A percentile compares a stretch with the other conserved stretches of the same genome.
These are phyloP conservation scores for Euwallacea fornicatus DNA, from an alignment of 1,140 invertebrate species.

Conservation along the genomic window DNA sequence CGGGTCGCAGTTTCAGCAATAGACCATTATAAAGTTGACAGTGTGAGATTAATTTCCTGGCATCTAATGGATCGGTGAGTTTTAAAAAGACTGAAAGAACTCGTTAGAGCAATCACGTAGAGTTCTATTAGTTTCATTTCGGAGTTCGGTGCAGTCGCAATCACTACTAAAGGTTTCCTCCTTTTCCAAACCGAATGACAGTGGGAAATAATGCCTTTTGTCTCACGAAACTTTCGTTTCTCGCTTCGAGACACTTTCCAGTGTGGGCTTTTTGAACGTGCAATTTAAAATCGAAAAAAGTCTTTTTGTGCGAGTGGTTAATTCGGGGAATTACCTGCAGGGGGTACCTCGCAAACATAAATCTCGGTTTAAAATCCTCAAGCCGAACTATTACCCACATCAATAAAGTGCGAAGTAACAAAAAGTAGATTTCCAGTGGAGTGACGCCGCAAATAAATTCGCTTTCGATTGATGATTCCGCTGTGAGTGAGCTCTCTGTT, in stretches of 20 bases:
- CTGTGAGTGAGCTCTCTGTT: background rate
- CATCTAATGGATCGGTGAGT: conserved; percentile 19
- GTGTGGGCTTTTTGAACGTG: background rate
- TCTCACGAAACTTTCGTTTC: conserved; percentile 17
- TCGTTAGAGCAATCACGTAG: conserved; percentile 31
- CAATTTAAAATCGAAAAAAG: background rate
- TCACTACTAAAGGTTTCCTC: conserved; percentile 31
- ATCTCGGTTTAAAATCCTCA: conserved; percentile 25
- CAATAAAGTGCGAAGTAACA: conserved; percentile 25
- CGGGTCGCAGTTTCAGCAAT: conserved; percentile 1
- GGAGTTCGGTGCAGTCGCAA: conserved; percentile 28
- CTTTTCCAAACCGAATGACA: conserved; percentile 31
- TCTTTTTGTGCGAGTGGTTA: background rate
- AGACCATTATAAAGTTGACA: conserved; percentile 18
- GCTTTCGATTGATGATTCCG: conserved; percentile 19
- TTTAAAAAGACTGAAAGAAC: conserved; percentile 21
- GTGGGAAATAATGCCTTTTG: conserved; percentile 25
- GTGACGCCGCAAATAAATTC: conserved; percentile 25
- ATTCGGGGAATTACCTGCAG: background rate
- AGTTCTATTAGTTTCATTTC: conserved; percentile 35
- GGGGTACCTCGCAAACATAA: background rate
- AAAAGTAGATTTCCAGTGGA: conserved; percentile 20
- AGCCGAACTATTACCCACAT: conserved; percentile 26
- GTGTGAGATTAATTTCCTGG: conserved; percentile 28
- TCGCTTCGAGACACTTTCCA: conserved; percentile 9